Conservation (phyloP, 2,113 vertebrate genomes). For the Protobothrops flavoviridis region DNA sequence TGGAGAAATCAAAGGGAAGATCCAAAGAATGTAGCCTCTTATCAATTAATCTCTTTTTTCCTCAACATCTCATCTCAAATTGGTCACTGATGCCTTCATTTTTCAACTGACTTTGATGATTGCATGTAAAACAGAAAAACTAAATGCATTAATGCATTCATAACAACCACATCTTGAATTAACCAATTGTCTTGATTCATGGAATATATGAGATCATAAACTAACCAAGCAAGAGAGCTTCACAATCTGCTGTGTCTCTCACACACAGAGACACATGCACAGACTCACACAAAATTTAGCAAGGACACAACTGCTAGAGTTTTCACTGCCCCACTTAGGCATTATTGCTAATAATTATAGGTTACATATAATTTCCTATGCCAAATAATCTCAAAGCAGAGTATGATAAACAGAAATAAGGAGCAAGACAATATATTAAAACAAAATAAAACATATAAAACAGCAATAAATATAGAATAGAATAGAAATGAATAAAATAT, state of each 20-base stretch:
- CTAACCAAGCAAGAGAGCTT: background rate
- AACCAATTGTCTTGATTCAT: background rate
- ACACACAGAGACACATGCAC: background rate
- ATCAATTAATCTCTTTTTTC: background rate
- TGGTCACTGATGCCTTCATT: background rate
- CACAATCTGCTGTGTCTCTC: background rate
- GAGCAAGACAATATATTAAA: background rate
- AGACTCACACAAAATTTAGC: background rate
- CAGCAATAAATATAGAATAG: background rate
- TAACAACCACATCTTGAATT: background rate
- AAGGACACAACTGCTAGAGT: background rate
- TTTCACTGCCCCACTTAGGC: background rate
- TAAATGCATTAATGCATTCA: background rate
- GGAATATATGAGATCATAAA: background rate
- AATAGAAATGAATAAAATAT: background rate
- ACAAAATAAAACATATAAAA: background rate
- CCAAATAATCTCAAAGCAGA: background rate
- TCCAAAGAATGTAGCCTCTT: rapidly evolving
- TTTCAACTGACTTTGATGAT: background rate
- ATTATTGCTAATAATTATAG: background rate
- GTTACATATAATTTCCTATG: background rate
- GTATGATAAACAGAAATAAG: background rate
- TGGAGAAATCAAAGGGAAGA: background rate
- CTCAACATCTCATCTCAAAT: background rate
- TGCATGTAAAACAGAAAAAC: background rate